These are phyloP conservation scores for Pontoporia blainvillei DNA, from an alignment of 2,113 vertebrate species.

Conservation along the genomic window DNA sequence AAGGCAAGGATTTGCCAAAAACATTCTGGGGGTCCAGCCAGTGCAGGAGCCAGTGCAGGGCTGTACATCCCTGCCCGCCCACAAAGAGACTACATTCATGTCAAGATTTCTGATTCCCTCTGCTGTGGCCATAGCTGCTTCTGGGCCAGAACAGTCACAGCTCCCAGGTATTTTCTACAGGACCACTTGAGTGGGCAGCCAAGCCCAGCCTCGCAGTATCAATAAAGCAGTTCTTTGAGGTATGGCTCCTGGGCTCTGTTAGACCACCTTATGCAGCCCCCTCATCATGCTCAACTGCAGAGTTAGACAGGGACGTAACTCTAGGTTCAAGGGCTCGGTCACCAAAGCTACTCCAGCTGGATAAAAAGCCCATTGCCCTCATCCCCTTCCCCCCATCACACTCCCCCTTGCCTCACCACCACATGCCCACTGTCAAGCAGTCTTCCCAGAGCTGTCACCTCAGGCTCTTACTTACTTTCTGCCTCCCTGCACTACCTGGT, in stretches of 20 bases:
- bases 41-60: not conserved
- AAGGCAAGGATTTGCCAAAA: conserved; percentile 71
- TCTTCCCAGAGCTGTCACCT: not conserved
- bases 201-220: conserved; percentile 69
- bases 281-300: not conserved
- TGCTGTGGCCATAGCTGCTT: conserved; percentile 6
- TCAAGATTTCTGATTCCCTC: conserved; percentile 28
- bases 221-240: conserved; percentile 84
- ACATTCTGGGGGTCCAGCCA: conserved; percentile 25
- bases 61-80: not conserved
- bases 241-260: conserved; percentile 38
- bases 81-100: not conserved
- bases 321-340: not conserved
- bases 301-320: not conserved
- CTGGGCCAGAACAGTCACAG: not conserved
- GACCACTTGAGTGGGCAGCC: conserved; percentile 75
- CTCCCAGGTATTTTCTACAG: conserved; percentile 78
- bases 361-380: not conserved
- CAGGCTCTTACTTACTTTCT: not conserved
- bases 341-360: not conserved
- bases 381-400: not conserved
- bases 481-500: not conserved
- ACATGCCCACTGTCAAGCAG: not conserved
- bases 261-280: not conserved
- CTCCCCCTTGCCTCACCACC: not conserved